Percentiles rank a stretch among this genome's conserved stretches.
Evolutionary conservation across 1,140 invertebrate genomes (phyloP).

Genomic region (Brachystomella parvula): DNA sequence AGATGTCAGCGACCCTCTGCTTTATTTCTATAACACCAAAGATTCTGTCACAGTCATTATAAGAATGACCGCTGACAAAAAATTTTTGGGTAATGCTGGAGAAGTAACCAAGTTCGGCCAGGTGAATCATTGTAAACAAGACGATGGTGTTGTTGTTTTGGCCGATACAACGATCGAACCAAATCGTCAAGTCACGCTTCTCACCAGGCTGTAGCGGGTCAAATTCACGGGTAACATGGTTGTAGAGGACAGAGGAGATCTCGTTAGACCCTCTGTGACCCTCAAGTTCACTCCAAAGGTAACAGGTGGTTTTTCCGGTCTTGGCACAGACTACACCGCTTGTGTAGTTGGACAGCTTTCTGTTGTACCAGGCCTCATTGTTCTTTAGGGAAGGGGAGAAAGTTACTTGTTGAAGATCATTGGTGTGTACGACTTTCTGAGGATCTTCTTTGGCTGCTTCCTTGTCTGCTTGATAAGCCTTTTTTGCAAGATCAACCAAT

Average conservation of each 20-base stretch:
- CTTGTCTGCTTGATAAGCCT: background rate
- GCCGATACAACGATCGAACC: slow-evolving; percentile 30
- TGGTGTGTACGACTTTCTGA: background rate
- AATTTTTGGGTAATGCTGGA: slow-evolving; percentile 8
- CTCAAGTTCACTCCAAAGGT: slow-evolving; percentile 29
- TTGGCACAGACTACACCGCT: slow-evolving; percentile 10
- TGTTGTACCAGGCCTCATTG: background rate
- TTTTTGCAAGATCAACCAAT: background rate
- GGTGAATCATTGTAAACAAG: slow-evolving; percentile 9
- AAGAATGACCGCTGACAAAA: background rate
- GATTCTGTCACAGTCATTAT: slow-evolving; percentile 4
- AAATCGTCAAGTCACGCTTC: slow-evolving; percentile 31
- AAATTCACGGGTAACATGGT: slow-evolving; percentile 24
- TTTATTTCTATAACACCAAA: background rate
- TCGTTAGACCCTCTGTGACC: slow-evolving; percentile 29
- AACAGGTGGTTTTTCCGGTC: background rate
- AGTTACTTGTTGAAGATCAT: slow-evolving; percentile 4
- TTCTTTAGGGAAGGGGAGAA: slow-evolving; percentile 2
- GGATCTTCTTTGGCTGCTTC: background rate
- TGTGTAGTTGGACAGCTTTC: slow-evolving; percentile 29
- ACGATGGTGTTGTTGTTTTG: slow-evolving; percentile 35
- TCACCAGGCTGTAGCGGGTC: slow-evolving; percentile 6
- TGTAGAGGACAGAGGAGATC: slow-evolving; percentile 24
- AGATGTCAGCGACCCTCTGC: background rate
- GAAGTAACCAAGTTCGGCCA: slow-evolving; percentile 24